Evolutionary conservation across 2,888 invertebrate species (phyloP), one percentile per base, ranked within the genome.

Genomic region (Cerastis leucographa): DNA sequence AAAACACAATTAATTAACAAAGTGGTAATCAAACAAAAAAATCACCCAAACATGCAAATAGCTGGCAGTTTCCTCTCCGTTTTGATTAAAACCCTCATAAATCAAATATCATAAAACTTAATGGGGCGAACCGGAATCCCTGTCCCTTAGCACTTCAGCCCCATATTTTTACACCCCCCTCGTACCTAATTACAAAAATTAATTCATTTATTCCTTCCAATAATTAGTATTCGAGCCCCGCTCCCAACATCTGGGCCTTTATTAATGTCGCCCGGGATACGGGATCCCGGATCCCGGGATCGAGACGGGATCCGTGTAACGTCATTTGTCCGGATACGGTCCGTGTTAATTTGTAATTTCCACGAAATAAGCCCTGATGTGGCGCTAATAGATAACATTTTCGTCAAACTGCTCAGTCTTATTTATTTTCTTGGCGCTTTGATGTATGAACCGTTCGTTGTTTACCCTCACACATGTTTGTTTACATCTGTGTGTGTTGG

Each of bases 221-320:
- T 93, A 94, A 95, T 95, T 95, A 95, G 93, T 94, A 95, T 95
- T 93, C 94, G 92, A 89, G 85, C 85, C 91, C 89, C 87, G 90
- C 91, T 90, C 84, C 85, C 74, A 87, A 88, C 94, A 94, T 92
- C 93, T 94, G 94, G 91, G 83, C 89, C 88, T 90, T 93, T 92
- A 93, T 93, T 93, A 93, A 93, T 93, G 92, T 90, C 89, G 84
- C 83, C 80, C 74, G 71, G 87, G 78, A 85, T 82, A 74, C 81
- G 81, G 81, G 73, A 83, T 83, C 81, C 25, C 59, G 80, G 71
- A 79, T 80, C 78, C 71, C 69, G 79, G 84, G 87, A 84, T 88
- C 82, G 81, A 76, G 83, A 79, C 79, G 75, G 83, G 81, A 85
- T 79, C 68, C 72, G 61, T 78, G 84, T 89, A 84, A 89, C 87